Percentiles rank a stretch among this genome's conserved stretches.
Evolutionary conservation across 2,113 vertebrate species (phyloP).

Genomic region (Aptenodytes patagonicus): DNA sequence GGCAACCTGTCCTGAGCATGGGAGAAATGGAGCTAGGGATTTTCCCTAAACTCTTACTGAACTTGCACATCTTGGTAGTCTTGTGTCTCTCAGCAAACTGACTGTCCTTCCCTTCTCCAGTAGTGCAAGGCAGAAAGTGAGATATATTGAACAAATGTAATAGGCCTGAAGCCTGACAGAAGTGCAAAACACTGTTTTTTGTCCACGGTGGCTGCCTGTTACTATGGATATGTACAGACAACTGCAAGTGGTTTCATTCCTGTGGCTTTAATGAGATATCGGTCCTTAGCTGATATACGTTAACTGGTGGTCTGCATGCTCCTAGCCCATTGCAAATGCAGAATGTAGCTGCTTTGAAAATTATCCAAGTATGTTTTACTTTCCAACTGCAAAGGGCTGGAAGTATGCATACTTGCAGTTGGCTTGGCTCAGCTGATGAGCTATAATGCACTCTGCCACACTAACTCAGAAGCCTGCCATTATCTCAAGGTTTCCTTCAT

Average conservation of each 20-base stretch:
- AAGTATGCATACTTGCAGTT: not conserved
- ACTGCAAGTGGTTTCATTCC: not conserved
- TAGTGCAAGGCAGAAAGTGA: not conserved
- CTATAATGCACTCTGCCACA: not conserved
- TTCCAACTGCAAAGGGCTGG: not conserved
- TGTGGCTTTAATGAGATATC: not conserved
- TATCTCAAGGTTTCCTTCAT: not conserved
- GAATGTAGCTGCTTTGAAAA: not conserved
- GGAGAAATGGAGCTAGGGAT: not conserved
- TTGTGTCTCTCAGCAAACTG: not conserved
- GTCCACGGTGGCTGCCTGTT: not conserved
- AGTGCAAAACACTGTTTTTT: not conserved
- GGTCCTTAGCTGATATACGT: not conserved
- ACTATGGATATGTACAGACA: not conserved
- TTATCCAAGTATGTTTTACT: not conserved
- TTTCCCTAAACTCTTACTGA: not conserved
- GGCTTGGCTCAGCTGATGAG: not conserved
- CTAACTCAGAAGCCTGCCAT: not conserved
- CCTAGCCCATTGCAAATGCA: not conserved
- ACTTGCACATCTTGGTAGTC: not conserved
- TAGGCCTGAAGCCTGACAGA: not conserved
- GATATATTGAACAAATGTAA: not conserved
- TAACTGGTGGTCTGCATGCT: not conserved
- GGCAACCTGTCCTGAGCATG: not conserved
- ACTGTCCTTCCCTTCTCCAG: not conserved